phyloP scores from a whole-genome alignment of 2,113 vertebrate genomes.

The Platycercus adscitus region DNA sequence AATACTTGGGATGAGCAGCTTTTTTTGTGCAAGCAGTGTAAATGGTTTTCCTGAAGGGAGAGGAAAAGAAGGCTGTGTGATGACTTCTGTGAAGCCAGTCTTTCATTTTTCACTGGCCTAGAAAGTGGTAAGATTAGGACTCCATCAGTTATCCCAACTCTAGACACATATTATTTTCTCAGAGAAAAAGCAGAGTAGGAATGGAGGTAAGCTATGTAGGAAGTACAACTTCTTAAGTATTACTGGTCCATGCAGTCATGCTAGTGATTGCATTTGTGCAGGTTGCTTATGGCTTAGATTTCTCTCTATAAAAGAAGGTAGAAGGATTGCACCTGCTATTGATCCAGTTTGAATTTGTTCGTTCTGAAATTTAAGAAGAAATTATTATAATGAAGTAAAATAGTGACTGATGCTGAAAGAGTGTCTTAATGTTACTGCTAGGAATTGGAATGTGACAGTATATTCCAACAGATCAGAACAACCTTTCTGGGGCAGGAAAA shows the following conservation, averaged over 20 bases:
- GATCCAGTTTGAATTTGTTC: neutral
- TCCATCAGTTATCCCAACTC: neutral
- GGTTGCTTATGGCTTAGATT: neutral
- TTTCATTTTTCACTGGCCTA: neutral
- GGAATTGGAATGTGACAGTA: neutral
- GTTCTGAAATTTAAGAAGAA: neutral
- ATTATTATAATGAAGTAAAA: neutral
- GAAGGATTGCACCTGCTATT: neutral
- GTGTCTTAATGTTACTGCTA: neutral
- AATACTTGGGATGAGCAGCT: neutral
- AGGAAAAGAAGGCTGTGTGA: neutral
- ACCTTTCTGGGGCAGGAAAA: neutral
- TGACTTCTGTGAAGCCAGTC: neutral
- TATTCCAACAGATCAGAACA: neutral
- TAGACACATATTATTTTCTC: neutral
- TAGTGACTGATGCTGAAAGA: neutral
- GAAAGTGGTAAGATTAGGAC: neutral
- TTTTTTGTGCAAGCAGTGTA: neutral
- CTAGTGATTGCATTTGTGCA: neutral
- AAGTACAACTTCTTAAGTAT: neutral
- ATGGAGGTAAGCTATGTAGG: neutral
- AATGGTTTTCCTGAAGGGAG: neutral
- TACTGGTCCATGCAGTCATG: neutral
- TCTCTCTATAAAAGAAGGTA: neutral
- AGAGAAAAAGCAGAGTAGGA: neutral